These are phyloP conservation scores for Leptoteleia sp. DNA, from an alignment of 1,140 invertebrate genomes.

Conservation along the genomic window DNA sequence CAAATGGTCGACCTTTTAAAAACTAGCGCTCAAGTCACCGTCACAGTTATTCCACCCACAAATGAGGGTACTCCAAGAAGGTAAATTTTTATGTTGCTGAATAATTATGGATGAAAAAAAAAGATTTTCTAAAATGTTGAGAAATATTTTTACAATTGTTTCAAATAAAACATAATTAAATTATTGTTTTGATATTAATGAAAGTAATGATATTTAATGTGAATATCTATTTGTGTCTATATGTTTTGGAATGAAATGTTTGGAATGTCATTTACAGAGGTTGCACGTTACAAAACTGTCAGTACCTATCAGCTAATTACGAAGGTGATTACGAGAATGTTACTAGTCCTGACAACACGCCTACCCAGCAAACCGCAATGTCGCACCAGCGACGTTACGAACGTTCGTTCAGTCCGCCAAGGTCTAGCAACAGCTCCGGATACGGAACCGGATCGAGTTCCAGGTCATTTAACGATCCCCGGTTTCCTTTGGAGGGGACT, in stretches of 20 bases:
- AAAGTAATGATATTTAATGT: too few relatives aligned
- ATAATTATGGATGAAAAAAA: too few relatives aligned
- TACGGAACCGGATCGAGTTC: conserved; percentile 91
- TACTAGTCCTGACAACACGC: conserved; percentile 81
- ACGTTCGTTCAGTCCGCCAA: conserved; percentile 89
- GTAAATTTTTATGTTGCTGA: too few relatives aligned
- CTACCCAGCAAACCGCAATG: conserved; percentile 81
- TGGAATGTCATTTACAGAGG: conserved; percentile 80
- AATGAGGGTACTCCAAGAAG: conserved; percentile 86
- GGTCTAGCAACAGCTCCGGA: conserved; percentile 90
- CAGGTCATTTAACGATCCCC: conserved; percentile 84
- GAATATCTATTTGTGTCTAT: too few relatives aligned
- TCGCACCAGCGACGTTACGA: conserved; percentile 85
- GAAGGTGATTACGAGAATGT: conserved; percentile 89
- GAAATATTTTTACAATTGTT: too few relatives aligned
- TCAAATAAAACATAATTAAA: too few relatives aligned
- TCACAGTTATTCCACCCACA: conserved; percentile 90
- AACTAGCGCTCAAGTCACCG: conserved; percentile 91
- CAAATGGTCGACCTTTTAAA: conserved; percentile 96
- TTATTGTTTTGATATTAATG: too few relatives aligned
- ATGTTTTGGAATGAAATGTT: neutral
- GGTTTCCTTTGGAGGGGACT: conserved; percentile 82
- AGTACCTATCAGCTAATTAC: conserved; percentile 84
- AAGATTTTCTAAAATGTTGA: too few relatives aligned
- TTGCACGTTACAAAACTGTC: conserved; percentile 86